Evolutionary conservation across 2,888 invertebrate genomes (phyloP).

Genomic region (Timandra comae): DNA sequence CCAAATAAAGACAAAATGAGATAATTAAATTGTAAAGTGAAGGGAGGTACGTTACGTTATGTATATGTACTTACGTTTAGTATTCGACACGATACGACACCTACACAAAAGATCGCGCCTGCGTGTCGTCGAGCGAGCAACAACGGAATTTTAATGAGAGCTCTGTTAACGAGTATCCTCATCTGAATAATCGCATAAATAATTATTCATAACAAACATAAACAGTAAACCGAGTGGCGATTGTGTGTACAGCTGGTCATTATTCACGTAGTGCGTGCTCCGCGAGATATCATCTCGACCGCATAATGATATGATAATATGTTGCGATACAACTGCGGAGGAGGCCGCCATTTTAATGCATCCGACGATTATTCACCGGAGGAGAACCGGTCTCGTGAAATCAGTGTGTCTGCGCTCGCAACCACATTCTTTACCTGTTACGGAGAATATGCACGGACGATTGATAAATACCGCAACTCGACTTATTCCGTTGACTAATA

Average conservation of each 20-base stretch:
- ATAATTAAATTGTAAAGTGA: too few species aligned
- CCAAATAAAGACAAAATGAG: too few species aligned
- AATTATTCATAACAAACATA: slow-evolving; percentile 62
- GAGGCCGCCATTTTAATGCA: slow-evolving; percentile 35
- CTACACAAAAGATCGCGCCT: slow-evolving; percentile 46
- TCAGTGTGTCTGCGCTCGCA: slow-evolving; percentile 19
- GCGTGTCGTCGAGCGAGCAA: slow-evolving; percentile 47
- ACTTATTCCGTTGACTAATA: too few species aligned
- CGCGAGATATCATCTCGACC: slow-evolving; percentile 33
- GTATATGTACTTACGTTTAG: slow-evolving; percentile 18
- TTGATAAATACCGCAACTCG: slow-evolving; percentile 7
- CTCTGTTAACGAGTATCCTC: slow-evolving; percentile 54
- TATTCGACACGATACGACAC: slow-evolving; percentile 42
- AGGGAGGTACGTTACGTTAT: too few species aligned
- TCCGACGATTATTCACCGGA: slow-evolving; percentile 32
- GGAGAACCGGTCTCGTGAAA: slow-evolving; percentile 33
- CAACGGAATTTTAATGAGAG: slow-evolving; percentile 70
- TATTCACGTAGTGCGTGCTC: slow-evolving; percentile 34
- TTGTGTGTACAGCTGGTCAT: slow-evolving; percentile 36
- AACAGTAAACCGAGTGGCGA: slow-evolving; percentile 41
- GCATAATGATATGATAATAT: slow-evolving; percentile 44
- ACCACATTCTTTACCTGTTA: slow-evolving; percentile 31
- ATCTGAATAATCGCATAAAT: slow-evolving; percentile 69
- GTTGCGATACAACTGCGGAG: slow-evolving; percentile 31
- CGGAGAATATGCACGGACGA: slow-evolving; percentile 15